A percentile compares a stretch with the other conserved stretches of the same genome.
Evolutionary conservation across 2,113 vertebrate species (phyloP).

Genomic region (Microcebus ravelobensis): DNA sequence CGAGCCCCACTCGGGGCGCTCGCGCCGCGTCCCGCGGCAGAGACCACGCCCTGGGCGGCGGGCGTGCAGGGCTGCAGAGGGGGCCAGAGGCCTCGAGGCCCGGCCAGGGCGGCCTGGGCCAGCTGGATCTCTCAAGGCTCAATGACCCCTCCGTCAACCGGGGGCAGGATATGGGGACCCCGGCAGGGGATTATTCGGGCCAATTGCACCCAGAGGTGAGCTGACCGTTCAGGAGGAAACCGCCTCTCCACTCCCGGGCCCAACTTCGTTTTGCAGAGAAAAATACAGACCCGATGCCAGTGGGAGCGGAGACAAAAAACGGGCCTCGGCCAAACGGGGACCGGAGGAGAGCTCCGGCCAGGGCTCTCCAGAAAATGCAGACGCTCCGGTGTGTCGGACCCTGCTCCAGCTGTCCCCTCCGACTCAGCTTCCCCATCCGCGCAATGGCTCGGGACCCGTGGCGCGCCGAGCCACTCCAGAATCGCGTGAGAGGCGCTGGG

Average conservation of each 20-base stretch:
- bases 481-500: fast-evolving
- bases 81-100: not conserved
- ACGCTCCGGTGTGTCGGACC: fast-evolving
- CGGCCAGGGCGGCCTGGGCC: not conserved
- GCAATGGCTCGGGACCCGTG: fast-evolving
- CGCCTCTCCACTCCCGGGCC: not conserved
- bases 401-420: not conserved
- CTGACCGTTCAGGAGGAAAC: not conserved
- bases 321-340: fast-evolving
- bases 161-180: not conserved
- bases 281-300: not conserved
- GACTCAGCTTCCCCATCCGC: not conserved
- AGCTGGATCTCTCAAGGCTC: not conserved
- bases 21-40: not conserved
- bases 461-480: not conserved
- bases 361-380: not conserved
- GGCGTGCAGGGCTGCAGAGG: not conserved
- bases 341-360: not conserved
- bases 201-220: not conserved
- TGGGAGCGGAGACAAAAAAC: not conserved
- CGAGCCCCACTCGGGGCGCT: not conserved
- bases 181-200: not conserved
- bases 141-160: not conserved
- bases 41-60: not conserved
- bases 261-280: not conserved